A percentile compares a stretch with the other conserved stretches of the same genome.
Evolutionary conservation across 2,797 vertebrate species (phyloP).

Genomic region (Loriculus beryllinus): DNA sequence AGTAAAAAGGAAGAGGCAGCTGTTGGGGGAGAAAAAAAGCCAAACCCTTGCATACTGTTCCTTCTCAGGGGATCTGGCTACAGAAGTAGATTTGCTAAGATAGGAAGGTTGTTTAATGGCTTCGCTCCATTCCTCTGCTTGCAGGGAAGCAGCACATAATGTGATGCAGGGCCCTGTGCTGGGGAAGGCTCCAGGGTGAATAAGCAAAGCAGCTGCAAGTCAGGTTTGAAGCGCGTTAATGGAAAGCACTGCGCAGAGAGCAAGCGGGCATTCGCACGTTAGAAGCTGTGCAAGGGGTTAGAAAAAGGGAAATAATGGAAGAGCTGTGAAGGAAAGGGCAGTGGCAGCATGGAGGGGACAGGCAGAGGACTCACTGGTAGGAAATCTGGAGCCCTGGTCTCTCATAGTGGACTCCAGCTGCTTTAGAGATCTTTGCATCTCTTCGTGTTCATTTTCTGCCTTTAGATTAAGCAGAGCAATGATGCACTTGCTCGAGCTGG

Average conservation of each 20-base stretch:
- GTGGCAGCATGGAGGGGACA: neutral
- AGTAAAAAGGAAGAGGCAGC: neutral
- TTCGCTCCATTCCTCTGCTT: neutral
- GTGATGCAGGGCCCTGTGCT: neutral
- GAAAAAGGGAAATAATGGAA: conserved; percentile 6
- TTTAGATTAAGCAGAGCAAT: neutral
- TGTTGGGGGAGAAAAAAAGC: neutral
- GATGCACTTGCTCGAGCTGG: conserved; percentile 13
- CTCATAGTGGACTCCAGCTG: neutral
- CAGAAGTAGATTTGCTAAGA: neutral
- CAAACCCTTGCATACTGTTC: neutral
- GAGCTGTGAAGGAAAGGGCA: neutral
- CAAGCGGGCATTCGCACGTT: neutral
- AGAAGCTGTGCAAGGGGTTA: neutral
- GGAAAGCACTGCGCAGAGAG: neutral
- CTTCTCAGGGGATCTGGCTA: neutral
- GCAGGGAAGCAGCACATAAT: neutral
- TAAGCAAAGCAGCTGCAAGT: conserved; percentile 34
- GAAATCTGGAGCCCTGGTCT: neutral
- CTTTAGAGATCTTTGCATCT: neutral
- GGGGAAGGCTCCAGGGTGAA: neutral
- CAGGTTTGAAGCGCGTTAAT: conserved; percentile 20
- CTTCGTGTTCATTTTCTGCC: neutral
- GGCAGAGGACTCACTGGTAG: neutral
- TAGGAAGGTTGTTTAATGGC: neutral